Base-by-base conservation (phyloP, 2,797 vertebrate genomes). In the Phrynocephalus vlangalii region DNA sequence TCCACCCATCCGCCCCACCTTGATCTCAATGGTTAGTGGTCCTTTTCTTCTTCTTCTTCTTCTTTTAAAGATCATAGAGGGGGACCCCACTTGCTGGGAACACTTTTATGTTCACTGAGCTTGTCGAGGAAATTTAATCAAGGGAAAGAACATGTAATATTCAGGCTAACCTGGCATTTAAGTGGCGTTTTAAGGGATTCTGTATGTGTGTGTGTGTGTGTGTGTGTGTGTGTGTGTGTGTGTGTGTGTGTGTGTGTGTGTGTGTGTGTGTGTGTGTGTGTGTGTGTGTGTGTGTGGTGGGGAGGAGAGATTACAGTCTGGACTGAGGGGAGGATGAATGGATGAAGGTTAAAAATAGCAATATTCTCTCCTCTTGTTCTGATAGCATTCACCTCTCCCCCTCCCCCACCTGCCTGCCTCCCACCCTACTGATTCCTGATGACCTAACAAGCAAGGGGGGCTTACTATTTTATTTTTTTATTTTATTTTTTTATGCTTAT, bases 331-430 rank as follows among this genome's bases (percentile, higher is more conserved):
- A 9, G 10, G 73, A 50, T 82, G 71, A 79, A 67, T 48, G 75
- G 38, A 63, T 77, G 68, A 73, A 75, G 60, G 60, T 80, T 81
- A 90, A 80, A 86, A 90, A 80, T 84, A 84, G 82, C 84, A 76
- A 84, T 56, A 68, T 85, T 67, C 6, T 4, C 44, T 84, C 60
- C 18, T 81, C 44, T 88, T 85, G 77, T 66, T 84, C 76, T 80
- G 72, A 26, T 73, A 8, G 22, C 56, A 26, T 26, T 79, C 44
- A 67, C 52, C n/a, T 87, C 44, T 77, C 24, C 30, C 33, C 5
- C 13, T 52, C 5, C 5, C 28, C 9, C 13, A 52, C 5, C 5
- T 20, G 5, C 11, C 60, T 16, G 5, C 15, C 28, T 30, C 26
- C 52, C 56, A 30, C 50, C 16, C 38, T 26, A 33, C 56, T 38